phyloP scores from a whole-genome alignment of 2,888 invertebrate genomes.

The Pollenia angustigena region DNA sequence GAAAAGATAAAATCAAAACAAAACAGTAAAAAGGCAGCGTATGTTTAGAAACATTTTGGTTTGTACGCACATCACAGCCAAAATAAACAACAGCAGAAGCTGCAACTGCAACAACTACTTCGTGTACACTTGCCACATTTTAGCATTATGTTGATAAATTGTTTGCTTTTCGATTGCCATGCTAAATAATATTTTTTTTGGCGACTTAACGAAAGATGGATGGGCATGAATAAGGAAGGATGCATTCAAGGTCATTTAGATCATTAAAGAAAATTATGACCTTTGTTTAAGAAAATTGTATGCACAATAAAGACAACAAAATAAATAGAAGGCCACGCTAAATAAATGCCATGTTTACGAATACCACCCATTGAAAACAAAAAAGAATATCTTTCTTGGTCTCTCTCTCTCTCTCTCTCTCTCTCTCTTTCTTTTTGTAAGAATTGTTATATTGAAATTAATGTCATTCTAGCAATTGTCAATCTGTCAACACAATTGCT shows the following conservation, averaged over 20 bases:
- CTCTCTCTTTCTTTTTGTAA: background rate
- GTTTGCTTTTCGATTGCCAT: constrained; percentile 77
- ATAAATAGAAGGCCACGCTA: constrained; percentile 11
- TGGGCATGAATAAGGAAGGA: background rate
- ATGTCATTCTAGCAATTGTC: constrained; percentile 35
- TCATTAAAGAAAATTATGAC: constrained; percentile 79
- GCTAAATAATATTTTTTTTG: constrained; percentile 74
- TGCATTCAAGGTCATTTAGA: constrained; percentile 78
- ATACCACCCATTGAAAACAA: constrained; percentile 78
- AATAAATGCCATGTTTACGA: constrained; percentile 9
- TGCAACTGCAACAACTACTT: constrained; percentile 39
- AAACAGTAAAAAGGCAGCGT: constrained; percentile 62
- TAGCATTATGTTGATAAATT: constrained; percentile 59
- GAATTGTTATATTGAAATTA: background rate
- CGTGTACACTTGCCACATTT: constrained; percentile 59
- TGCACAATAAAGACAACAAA: background rate
- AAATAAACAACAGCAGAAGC: constrained; percentile 47
- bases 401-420: background rate
- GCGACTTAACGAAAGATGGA: constrained; percentile 50
- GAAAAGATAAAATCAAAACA: constrained; percentile 37
- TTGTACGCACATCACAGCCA: constrained; percentile 62
- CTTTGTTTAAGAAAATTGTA: constrained; percentile 64
- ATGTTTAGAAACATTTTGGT: constrained; percentile 81
- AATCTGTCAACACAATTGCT: constrained; percentile 65
- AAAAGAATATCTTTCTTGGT: constrained; percentile 30